Base-by-base conservation (phyloP, 2,888 invertebrate species). In the Taenaris catops region DNA sequence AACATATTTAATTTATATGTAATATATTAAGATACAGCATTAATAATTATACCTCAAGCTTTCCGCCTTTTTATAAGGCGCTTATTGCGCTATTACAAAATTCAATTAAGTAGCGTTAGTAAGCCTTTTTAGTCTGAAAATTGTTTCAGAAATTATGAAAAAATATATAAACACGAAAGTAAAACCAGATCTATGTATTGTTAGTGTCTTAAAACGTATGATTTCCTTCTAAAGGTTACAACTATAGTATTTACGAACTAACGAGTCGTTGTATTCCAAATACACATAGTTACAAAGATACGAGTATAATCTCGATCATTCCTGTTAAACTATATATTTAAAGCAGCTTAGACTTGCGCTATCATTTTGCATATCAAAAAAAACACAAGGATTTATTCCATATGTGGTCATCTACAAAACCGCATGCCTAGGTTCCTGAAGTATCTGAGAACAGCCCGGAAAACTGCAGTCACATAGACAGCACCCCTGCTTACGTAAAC, bases 371-470 rank as follows among this genome's bases (percentile, higher is more conserved):
- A 26, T 5, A 17, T 34, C 24, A 25, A 21, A 21, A 37, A 39
- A 34, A 44, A 25, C 25, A 16, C 4, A 32, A 16, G n/a, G 8
- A 18, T 29, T 46, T 43, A 49, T 49, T 53, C 51, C 46, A 14
- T 34, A 49, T 34, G 41, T 43, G 81, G 81, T 80, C 80, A 80
- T 72, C 80, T 80, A 51, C 59, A 53, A 55, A 47, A 48, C 18
- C 40, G 41, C 19, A 48, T 37, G 36, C 28, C 31, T 24, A 36
- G 25, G 41, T 37, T 28, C 4, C 14, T 31, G 25, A 41, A 24
- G 27, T 43, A 43, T 19, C 54, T 33, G 37, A 58, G 41, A 16
- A 51, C 46, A 21, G 46, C 53, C 26, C 46, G 46, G 4, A 48
- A 46, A 20, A 23, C 25, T 29, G 29, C 4, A 24, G 32, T 34